Conservation (phyloP, 1,140 invertebrate species). For the Drosophila melanogaster region DNA sequence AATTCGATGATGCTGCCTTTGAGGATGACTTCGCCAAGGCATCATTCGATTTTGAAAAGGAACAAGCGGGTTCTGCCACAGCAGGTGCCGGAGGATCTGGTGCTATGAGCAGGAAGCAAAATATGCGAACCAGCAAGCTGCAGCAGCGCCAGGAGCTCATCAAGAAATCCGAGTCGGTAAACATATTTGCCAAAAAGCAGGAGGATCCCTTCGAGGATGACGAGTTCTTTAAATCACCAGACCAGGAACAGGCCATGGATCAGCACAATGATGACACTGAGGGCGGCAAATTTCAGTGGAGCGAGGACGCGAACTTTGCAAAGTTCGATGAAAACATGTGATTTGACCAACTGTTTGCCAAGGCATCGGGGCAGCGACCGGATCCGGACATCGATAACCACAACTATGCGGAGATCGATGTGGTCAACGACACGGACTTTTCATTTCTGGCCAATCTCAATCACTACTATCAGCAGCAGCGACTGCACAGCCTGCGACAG, state of each 20-base stretch:
- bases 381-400: slow-evolving; percentile 26
- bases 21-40: slow-evolving; percentile 84
- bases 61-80: slow-evolving; percentile 34
- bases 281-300: slow-evolving; percentile 72
- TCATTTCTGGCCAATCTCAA: slow-evolving; percentile 78
- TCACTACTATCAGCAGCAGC: slow-evolving; percentile 75
- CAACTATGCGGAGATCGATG: slow-evolving; percentile 82
- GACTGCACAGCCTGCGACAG: slow-evolving; percentile 46
- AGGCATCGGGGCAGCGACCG: slow-evolving; percentile 44
- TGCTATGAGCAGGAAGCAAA: slow-evolving; percentile 66
- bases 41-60: slow-evolving; percentile 81
- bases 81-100: slow-evolving; percentile 4
- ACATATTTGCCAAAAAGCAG: slow-evolving; percentile 91
- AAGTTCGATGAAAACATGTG: slow-evolving; percentile 85
- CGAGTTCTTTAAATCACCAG: slow-evolving; percentile 90
- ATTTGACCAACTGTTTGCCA: slow-evolving; percentile 82
- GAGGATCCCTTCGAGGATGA: slow-evolving; percentile 94
- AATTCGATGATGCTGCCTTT: slow-evolving; percentile 82
- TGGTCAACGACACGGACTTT: slow-evolving; percentile 72
- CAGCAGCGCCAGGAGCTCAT: slow-evolving; percentile 86
- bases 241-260: slow-evolving; percentile 37
- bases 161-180: slow-evolving; percentile 94
- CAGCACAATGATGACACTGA: slow-evolving; percentile 13
- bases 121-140: slow-evolving; percentile 68
- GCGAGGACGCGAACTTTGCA: slow-evolving; percentile 81